phyloP scores from a whole-genome alignment of 2,888 invertebrate species.

The Dasysyrphus tricinctus region DNA sequence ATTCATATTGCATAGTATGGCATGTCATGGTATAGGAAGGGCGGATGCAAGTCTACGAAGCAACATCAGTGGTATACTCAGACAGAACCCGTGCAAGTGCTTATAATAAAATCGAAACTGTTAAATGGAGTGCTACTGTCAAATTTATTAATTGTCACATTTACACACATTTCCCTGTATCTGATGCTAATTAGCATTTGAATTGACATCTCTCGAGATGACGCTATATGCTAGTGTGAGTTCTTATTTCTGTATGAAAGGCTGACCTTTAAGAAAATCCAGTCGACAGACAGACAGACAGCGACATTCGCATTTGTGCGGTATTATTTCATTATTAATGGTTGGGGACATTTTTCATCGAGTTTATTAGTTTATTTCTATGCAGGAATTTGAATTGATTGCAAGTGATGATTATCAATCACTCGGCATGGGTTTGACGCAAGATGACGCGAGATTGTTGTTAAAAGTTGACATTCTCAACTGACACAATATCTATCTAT shows the following conservation, averaged over 20 bases:
- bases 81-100: constrained; percentile 29
- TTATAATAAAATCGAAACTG: constrained; percentile 63
- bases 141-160: constrained; percentile 73
- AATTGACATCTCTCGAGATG: constrained; percentile 58
- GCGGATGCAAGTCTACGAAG: neutral
- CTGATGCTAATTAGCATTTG: constrained; percentile 65
- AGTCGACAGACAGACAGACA: neutral
- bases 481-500: constrained; percentile 2
- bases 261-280: constrained; percentile 56
- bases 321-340: constrained; percentile 39
- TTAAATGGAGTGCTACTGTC: constrained; percentile 74
- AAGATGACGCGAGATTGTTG: constrained; percentile 51
- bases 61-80: constrained; percentile 1
- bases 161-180: constrained; percentile 35
- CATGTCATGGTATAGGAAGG: neutral
- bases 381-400: constrained; percentile 70
- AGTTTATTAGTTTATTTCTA: constrained; percentile 44
- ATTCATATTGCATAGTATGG: neutral
- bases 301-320: neutral
- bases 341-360: constrained; percentile 52
- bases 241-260: neutral
- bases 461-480: constrained; percentile 2
- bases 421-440: constrained; percentile 37
- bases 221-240: constrained; percentile 25
- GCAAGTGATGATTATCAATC: constrained; percentile 61